Base-by-base conservation (phyloP, 2,888 invertebrate species). In the Adelognathus sp. region DNA sequence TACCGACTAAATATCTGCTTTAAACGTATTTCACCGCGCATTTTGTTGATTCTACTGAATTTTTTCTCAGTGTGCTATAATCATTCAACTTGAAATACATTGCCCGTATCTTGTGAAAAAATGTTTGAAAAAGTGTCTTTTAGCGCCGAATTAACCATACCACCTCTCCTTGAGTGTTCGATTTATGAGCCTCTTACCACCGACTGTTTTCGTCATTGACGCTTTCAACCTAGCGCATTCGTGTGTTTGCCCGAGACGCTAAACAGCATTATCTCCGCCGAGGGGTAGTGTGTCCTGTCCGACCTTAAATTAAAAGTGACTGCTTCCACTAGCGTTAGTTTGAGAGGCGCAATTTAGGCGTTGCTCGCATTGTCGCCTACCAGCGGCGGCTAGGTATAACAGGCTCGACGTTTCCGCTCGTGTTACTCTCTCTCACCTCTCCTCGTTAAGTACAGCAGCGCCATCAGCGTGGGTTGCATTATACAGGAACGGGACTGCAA, bases 251-350 rank as follows among this genome's bases (percentile, higher is more conserved):
- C 2, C 39, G 61, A 50, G 56, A 52, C 60, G 21, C 5, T 56
- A 36, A 44, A 56, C 46, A 60, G 50, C 73, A 54, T 64, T 54
- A 56, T 46, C 6, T 50, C 27, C 50, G 61, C 29, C 50, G 60
- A 46, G 70, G 9, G 66, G 21, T 31, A n/a, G n/a, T n/a, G n/a
- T 31, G 60, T 50, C 36, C 46, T 56, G 67, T 61, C 71, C 33
- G 71, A 75, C 61, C 66, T 67, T 46, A 54, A 75, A 79, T 79
- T 75, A 75, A 75, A 67, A 71, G 71, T 79, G 75, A 79, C 75
- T 39, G 54, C 46, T 75, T 75, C 50, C 66, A 79, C 70, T 71
- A n/a, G 52, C 27, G 3, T 27, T 63, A 14, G 46, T 56, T 58
- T 50, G 44, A 33, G 58, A 27, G 69, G 58, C 46, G 64, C 31